A percentile compares a stretch with the other conserved stretches of the same genome.
Conservation (phyloP, 2,888 invertebrate species). For the Temnothorax ravouxi region DNA sequence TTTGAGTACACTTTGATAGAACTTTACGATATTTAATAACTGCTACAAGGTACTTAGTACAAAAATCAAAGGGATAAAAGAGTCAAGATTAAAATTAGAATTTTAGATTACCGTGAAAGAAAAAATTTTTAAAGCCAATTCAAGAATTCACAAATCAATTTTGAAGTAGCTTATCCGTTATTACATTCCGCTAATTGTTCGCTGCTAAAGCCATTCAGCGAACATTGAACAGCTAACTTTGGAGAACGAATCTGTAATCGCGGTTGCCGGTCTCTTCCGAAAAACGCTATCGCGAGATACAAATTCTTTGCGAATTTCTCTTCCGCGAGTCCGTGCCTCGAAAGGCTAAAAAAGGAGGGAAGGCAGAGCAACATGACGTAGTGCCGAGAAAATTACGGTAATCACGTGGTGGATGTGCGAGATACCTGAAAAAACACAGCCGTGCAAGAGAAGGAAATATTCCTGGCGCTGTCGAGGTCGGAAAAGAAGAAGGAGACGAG, state of each 20-base stretch:
- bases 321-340: conserved; percentile 11
- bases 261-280: neutral
- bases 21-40: neutral
- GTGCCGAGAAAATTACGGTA: conserved; percentile 70
- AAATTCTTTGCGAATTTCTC: conserved; percentile 7
- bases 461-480: conserved; percentile 34
- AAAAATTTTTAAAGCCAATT: neutral
- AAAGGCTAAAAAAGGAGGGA: conserved; percentile 40
- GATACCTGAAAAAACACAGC: conserved; percentile 62
- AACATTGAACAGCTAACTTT: neutral
- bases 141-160: neutral
- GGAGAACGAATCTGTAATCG: neutral
- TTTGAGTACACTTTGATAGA: neutral
- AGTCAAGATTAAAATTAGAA: neutral
- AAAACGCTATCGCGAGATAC: neutral
- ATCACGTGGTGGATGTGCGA: conserved; percentile 66
- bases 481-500: neutral
- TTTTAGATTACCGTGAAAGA: neutral
- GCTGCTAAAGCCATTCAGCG: neutral
- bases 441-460: conserved; percentile 61
- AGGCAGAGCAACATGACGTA: conserved; percentile 59
- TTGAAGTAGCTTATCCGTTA: neutral
- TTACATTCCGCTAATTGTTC: neutral
- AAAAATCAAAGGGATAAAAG: neutral
- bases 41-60: neutral